Percentiles rank a stretch among this genome's conserved stretches.
These are phyloP conservation scores for Pelodytes ibericus DNA, from an alignment of 2,797 vertebrate genomes.

Conservation along the genomic window DNA sequence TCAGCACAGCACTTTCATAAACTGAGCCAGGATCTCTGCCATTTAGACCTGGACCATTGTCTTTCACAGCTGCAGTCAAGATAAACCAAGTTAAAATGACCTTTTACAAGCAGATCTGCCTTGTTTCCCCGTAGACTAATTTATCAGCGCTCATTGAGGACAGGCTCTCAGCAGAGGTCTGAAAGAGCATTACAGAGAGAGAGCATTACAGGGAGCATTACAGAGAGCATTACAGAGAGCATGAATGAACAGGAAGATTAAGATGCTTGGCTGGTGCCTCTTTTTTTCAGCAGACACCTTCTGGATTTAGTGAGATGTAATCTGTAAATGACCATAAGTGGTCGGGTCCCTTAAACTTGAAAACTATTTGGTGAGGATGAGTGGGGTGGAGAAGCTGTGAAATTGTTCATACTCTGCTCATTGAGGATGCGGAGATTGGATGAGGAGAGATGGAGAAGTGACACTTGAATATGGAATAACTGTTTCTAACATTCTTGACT, in stretches of 20 bases:
- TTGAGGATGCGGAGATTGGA: too few species aligned
- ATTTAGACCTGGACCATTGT: constrained; percentile 91
- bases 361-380: constrained; percentile 37
- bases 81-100: constrained; percentile 98
- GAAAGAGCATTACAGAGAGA: constrained; percentile 74
- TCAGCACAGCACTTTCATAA: constrained; percentile 89
- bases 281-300: constrained; percentile 77
- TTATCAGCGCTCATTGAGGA: constrained; percentile 77
- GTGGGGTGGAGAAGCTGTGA: constrained; percentile 36
- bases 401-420: too few species aligned
- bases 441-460: too few species aligned
- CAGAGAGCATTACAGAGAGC: constrained; percentile 74
- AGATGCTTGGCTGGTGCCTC: constrained; percentile 79
- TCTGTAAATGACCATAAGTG: constrained; percentile 63
- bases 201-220: constrained; percentile 84
- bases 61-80: constrained; percentile 88
- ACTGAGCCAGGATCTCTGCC: constrained; percentile 95
- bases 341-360: constrained; percentile 68
- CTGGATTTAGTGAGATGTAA: constrained; percentile 60
- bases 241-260: constrained; percentile 84
- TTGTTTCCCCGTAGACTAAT: constrained; percentile 84
- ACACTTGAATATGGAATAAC: too few species aligned
- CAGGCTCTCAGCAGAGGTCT: constrained; percentile 73
- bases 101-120: constrained; percentile 90
- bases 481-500: too few species aligned